These are phyloP conservation scores for Mionectes macconnelli DNA, from an alignment of 2,113 vertebrate genomes.

Conservation along the genomic window DNA sequence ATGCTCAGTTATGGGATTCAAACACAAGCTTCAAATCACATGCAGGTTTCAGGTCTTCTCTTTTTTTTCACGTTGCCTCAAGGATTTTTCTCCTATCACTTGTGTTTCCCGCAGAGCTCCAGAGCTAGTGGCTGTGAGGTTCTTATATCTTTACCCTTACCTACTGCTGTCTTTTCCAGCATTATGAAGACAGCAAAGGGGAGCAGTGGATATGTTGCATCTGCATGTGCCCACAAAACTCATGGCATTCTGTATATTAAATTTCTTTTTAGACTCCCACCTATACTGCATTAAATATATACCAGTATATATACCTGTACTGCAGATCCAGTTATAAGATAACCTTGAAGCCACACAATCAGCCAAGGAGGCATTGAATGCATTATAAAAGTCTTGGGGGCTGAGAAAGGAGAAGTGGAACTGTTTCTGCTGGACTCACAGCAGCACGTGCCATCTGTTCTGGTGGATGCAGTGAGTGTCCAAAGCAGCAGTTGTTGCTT, in stretches of 20 bases:
- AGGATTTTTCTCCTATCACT: neutral
- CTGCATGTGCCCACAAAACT: neutral
- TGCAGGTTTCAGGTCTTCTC: neutral
- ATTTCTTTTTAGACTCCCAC: neutral
- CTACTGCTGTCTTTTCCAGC: neutral
- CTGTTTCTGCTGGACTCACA: neutral
- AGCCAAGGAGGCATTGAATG: neutral
- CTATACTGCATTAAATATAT: neutral
- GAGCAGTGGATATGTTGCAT: rapidly evolving
- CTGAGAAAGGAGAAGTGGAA: neutral
- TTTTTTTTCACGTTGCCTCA: neutral
- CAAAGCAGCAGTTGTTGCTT: neutral
- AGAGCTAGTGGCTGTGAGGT: neutral
- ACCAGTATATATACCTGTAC: neutral
- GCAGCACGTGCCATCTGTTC: rapidly evolving
- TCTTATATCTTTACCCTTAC: neutral
- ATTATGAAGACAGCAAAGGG: neutral
- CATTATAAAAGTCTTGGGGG: neutral
- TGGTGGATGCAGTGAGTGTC: neutral
- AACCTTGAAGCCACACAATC: neutral
- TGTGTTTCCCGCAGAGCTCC: neutral
- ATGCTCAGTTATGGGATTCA: neutral
- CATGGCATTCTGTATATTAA: too few species aligned
- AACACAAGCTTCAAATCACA: neutral
- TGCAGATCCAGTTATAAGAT: neutral